Percentiles rank a stretch among this genome's conserved stretches.
Evolutionary conservation across 1,140 invertebrate species (phyloP).

Genomic region (Rhagoletis zephyria): DNA sequence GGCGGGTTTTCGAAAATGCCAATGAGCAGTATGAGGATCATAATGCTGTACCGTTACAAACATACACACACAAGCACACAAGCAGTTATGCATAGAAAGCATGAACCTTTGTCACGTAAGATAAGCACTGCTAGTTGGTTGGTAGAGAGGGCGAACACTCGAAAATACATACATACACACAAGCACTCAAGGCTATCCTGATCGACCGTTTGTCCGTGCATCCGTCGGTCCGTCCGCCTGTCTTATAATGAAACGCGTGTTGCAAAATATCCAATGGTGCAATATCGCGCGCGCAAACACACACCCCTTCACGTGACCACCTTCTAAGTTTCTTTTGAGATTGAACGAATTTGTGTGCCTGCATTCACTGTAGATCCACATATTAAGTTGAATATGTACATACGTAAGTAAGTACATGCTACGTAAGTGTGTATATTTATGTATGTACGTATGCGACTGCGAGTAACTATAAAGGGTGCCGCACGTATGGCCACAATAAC

Average conservation of each 20-base stretch:
- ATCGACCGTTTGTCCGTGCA: not conserved
- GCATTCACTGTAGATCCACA: too few species aligned
- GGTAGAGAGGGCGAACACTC: constrained; percentile 18
- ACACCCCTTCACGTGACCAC: constrained; percentile 14
- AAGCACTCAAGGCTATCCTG: not conserved
- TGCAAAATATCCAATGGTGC: not conserved
- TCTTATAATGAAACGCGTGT: constrained; percentile 9
- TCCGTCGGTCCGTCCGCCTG: not conserved
- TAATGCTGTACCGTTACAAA: not conserved
- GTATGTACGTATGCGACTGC: not conserved
- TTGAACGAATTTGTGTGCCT: not conserved
- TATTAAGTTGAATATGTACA: not conserved
- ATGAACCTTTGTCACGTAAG: not conserved
- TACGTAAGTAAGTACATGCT: not conserved
- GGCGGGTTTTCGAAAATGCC: constrained; percentile 34
- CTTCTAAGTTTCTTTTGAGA: not conserved
- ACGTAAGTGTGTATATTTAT: not conserved
- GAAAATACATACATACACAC: not conserved
- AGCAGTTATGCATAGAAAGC: not conserved
- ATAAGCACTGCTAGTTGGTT: constrained; percentile 31
- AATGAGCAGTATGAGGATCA: constrained; percentile 30
- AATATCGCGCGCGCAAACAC: not conserved
- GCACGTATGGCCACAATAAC: constrained; percentile 41
- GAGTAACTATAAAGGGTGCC: not conserved
- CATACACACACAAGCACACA: not conserved